phyloP scores from a whole-genome alignment of 2,113 vertebrate genomes.

The Anoplopoma fimbria region DNA sequence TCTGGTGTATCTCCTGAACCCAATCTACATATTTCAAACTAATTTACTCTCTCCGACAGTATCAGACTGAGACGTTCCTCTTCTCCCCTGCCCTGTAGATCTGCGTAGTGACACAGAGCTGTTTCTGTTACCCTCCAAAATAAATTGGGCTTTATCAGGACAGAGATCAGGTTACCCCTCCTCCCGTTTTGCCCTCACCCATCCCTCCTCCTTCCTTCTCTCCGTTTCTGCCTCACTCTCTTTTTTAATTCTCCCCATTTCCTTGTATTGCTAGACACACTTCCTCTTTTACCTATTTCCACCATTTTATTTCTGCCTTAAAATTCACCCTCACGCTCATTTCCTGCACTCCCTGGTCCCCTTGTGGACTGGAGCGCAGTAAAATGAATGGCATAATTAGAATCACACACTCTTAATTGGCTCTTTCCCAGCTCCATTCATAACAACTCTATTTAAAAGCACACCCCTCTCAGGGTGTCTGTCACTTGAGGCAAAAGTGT shows the following conservation, averaged over 20 bases:
- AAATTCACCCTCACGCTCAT: slow-evolving; percentile 37
- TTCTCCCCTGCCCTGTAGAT: slow-evolving; percentile 41
- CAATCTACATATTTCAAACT: slow-evolving; percentile 20
- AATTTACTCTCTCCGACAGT: background rate
- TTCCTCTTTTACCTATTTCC: slow-evolving; percentile 33
- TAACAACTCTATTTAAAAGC: slow-evolving; percentile 74
- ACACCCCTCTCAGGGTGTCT: slow-evolving; percentile 52
- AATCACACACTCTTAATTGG: slow-evolving; percentile 80
- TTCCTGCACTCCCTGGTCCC: slow-evolving; percentile 52
- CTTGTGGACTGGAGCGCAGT: slow-evolving; percentile 43
- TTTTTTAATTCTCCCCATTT: slow-evolving; percentile 12
- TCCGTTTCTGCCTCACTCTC: background rate
- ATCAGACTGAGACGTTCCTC: background rate
- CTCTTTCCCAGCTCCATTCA: slow-evolving; percentile 72
- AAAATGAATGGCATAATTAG: slow-evolving; percentile 77
- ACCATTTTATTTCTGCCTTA: slow-evolving; percentile 45
- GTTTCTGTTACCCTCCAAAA: slow-evolving; percentile 81
- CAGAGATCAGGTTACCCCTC: slow-evolving; percentile 73
- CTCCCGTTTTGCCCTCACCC: slow-evolving; percentile 1
- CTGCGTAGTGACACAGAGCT: slow-evolving; percentile 75
- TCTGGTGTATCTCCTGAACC: background rate
- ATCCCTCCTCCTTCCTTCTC: slow-evolving; percentile 5
- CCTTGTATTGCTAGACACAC: slow-evolving; percentile 25
- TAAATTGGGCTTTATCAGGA: slow-evolving; percentile 80
- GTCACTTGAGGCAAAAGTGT: slow-evolving; percentile 73